Conservation (phyloP, 2,113 vertebrate species). For the Lota lota region DNA sequence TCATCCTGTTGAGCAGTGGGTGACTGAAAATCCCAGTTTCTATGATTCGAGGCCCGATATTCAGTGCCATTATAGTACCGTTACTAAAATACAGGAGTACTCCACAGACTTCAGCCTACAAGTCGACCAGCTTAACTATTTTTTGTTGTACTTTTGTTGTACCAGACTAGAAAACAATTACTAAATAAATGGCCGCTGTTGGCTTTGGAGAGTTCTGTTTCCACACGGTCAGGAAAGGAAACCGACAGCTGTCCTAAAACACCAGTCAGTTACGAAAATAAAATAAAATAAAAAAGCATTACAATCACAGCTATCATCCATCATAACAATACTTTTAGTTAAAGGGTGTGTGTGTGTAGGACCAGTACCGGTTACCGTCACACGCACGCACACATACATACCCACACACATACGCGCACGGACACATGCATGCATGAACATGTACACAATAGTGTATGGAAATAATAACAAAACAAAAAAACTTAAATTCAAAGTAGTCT, state of each 20-base stretch:
- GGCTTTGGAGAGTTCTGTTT: background rate
- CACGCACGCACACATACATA: conserved; percentile 5
- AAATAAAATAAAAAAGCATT: conserved; percentile 8
- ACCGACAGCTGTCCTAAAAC: conserved; percentile 9
- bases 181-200: background rate
- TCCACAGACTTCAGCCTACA: conserved; percentile 20
- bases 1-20: too few relatives aligned
- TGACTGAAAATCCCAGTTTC: too few relatives aligned
- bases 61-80: background rate
- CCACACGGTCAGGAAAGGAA: conserved; percentile 12
- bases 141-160: conserved; percentile 32
- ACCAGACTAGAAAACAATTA: conserved; percentile 22
- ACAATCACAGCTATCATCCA: conserved; percentile 20
- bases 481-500: background rate
- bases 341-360: conserved; percentile 13
- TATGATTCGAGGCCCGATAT: background rate
- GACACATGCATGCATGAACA: background rate
- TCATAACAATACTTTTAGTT: conserved; percentile 22
- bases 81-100: background rate
- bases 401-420: conserved; percentile 8
- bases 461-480: background rate
- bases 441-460: conserved; percentile 2
- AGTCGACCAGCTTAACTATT: conserved; percentile 8
- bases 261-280: conserved; percentile 3
- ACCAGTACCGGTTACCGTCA: conserved; percentile 17